Evolutionary conservation across 2,113 vertebrate genomes (phyloP), one percentile per base, ranked within the genome.

Genomic region (Carassius auratus): DNA sequence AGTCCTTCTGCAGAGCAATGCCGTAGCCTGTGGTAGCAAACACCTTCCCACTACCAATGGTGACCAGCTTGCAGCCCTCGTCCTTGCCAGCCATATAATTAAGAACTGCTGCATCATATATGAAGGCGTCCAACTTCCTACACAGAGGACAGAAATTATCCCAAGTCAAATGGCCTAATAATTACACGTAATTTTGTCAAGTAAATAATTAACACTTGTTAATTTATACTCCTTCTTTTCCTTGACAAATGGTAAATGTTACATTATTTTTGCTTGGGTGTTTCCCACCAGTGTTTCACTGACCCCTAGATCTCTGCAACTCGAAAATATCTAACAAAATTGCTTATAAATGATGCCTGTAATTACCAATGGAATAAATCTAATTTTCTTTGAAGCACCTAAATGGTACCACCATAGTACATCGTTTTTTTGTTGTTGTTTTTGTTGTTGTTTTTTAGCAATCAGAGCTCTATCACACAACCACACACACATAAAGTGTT

Each of bases 61-160:
- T 99, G 90, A 99, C 98, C 94, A 99, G 93, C 90, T 99, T 99
- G 93, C 98, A 99, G 86, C 98, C 98, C 87, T 99, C 98, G 0
- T 99, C 98, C 88, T 99, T 99, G 83, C 98, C 97, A 0, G 98
- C 98, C 98, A 99, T 99, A 95, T 99, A 99, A 94, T 99, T 99
- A 87, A 99, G 95, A 88, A 99, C 98, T 0, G 98, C 98, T 0
- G 98, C 98, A 0, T 99, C 98, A 45, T 45, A 45, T 45, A 45
- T 45, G 42, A 45, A 45, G 87, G 98, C 98, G 0, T 99, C 97
- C 91, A 99, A 94, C 91, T 98, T 99, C 94, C 97, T 99, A 91
- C 83, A 82, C 2, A 30, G 76, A 74, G 82, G 38, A 86, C 62
- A 84, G 26, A 85, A 59, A 86, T 83, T 38, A 88, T 66, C 75